Evolutionary conservation across 2,797 vertebrate species (phyloP), one percentile per base, ranked within the genome.

Genomic region (Enteromius fasciolatus): DNA sequence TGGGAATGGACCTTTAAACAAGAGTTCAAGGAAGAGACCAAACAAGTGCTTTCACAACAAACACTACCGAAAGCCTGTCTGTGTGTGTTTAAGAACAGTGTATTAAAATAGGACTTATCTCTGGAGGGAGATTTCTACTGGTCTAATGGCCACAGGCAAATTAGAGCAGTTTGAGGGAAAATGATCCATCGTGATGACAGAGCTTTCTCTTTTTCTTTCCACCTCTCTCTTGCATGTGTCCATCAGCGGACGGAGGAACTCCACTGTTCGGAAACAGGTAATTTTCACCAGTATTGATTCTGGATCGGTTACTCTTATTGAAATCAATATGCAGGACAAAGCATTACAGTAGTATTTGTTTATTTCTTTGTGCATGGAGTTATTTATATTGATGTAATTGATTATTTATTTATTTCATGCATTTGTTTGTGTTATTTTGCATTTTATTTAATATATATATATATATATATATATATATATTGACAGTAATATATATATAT

Each of bases 211-310:
- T 83, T 86, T 74, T 87, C 76, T 87, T 57, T 54, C 81, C 59
- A 64, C 69, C 57, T 74, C 44, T 80, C 61, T 64, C 28, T 14
- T 50, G 46, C 28, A 79, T 63, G 33, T 63, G 33, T 70, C 48
- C 85, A 17, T 66, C 90, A 95, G 95, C 83, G 94, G 94, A 93
- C 93, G 96, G 83, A 95, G 97, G 87, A 97, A 97, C 93, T 98
- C 97, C 17, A 94, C 96, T 0, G 79, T 97, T 52, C 93, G 96
- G 90, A 99, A 98, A 87, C 97, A 99, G 98, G 98, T 99, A 97
- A 97, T 90, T 84, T 90, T 89, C 85, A 80, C 67, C 88, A 61
- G 41, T 73, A 61, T 61, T 28, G 12, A 61, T 50, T 50, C 25
- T 31, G 28, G 17, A 31, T 31, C 6, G 23, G 7, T 48, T 31